Evolutionary conservation across 30 jellyfish, hydroid and myxozoan species (phyloP), one percentile per base, ranked within the genome.

Genomic region (Nemopilema nomurai): DNA sequence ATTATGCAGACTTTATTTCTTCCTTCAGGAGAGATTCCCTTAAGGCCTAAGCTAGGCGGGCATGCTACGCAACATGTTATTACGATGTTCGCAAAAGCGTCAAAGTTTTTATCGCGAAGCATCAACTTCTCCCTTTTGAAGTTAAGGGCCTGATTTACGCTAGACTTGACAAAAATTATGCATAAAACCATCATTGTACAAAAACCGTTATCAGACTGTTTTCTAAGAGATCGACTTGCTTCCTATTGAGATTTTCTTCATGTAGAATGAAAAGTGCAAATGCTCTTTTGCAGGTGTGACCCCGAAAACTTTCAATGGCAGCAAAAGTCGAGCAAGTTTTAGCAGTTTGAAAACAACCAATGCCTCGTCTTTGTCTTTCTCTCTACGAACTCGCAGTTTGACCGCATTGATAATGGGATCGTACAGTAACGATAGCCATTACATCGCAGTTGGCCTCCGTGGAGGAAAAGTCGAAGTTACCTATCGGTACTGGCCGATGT

Each of bases 271-370:
- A 3, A 41, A 41, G 13, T 13, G 57, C 9, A 19, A 30, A 22
- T 77, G 0, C 49, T 88, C 51, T 51, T 24, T 77, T 49, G 26
- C 80, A 90, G 96, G 97, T 66, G 24, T 68, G 30, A 24, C 82
- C 0, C 90, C 96, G 24, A 6, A 31, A 25, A 90, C 97, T 0
- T 85, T 79, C 83, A 84, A 84, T 69, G 97, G 93, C 16, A 84
- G 81, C 24, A 27, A 4, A 31, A 90, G 97, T 67, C 20, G 79
- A 28, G 85, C 73, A 22, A 65, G 74, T 6, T 85, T 62, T 66
- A 63, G 20, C 27, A 27, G 25, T 0, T 41, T 57, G 28, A 41
- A 20, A 26, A 24, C 41, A n/a, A 63, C 79, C 69, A 65, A 62
- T 68, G 81, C 73, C 83, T 33, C 89, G 57, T 19, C 87, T 0